These are phyloP conservation scores for Frieseomelitta varia DNA, from an alignment of 1,140 invertebrate genomes.

Conservation along the genomic window DNA sequence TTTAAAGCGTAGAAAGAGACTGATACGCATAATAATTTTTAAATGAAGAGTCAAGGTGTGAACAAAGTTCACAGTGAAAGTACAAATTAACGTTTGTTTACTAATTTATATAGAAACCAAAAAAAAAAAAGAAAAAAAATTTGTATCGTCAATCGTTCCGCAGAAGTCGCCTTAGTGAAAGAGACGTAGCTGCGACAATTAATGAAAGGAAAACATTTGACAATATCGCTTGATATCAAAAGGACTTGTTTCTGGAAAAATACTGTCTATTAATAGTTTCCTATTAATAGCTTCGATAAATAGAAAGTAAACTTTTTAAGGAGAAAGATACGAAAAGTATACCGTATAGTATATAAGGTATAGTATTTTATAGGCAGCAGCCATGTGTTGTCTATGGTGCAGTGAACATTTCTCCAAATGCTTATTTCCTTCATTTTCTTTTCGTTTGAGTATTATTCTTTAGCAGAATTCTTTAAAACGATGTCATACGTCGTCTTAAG, in stretches of 20 bases:
- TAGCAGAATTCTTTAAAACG: neutral
- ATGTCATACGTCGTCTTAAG: neutral
- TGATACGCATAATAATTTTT: neutral
- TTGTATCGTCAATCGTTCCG: constrained; percentile 26
- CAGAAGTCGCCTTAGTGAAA: constrained; percentile 28
- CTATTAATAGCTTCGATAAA: neutral
- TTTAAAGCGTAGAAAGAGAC: neutral
- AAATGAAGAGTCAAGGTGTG: too few species aligned
- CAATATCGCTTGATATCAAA: neutral
- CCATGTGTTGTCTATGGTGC: neutral
- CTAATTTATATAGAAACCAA: neutral
- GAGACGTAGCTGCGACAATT: constrained; percentile 25
- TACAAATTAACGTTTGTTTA: neutral
- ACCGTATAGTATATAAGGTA: too few species aligned
- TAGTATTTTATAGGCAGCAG: neutral
- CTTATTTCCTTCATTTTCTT: neutral
- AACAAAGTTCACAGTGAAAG: neutral
- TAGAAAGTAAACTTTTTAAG: neutral
- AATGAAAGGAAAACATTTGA: neutral
- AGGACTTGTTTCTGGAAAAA: neutral
- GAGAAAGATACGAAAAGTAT: neutral
- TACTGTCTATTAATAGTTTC: neutral
- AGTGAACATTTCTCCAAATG: neutral
- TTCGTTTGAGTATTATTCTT: neutral
- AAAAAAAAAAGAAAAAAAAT: neutral